These are phyloP conservation scores for Clunio marinus DNA, from an alignment of 2,888 invertebrate genomes.

Conservation along the genomic window DNA sequence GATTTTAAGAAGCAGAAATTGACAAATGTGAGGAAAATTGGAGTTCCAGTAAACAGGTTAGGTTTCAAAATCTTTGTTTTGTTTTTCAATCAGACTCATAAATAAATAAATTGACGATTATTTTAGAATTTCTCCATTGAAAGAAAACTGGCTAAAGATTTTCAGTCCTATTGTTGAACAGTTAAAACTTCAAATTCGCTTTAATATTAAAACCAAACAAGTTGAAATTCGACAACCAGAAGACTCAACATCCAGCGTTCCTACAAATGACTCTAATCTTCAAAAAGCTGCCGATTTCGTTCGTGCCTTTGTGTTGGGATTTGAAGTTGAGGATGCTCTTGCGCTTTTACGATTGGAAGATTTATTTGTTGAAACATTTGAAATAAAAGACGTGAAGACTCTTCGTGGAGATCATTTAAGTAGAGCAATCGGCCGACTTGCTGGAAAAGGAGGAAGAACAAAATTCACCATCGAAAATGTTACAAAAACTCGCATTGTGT, in stretches of 20 bases:
- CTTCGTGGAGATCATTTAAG: conserved; percentile 92
- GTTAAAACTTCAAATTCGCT: conserved; percentile 86
- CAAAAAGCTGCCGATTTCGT: conserved; percentile 99
- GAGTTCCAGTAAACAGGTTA: conserved; percentile 84
- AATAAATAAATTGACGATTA: no score
- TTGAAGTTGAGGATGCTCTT: conserved; percentile 94
- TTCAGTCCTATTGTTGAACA: conserved; percentile 95
- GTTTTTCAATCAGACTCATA: no score
- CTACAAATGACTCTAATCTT: conserved; percentile 80
- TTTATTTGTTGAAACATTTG: conserved; percentile 93
- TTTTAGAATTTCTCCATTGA: conserved; percentile 80
- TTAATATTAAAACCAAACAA: conserved; percentile 85
- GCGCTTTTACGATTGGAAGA: conserved; percentile 93
- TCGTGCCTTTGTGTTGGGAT: conserved; percentile 90
- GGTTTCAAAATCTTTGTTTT: background rate
- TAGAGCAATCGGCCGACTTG: conserved; percentile 87
- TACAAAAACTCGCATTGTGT: conserved; percentile 94
- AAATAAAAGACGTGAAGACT: conserved; percentile 94
- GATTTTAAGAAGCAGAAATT: conserved; percentile 19
- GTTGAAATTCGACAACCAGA: conserved; percentile 73
- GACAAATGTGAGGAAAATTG: conserved; percentile 57
- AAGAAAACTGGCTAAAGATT: conserved; percentile 96
- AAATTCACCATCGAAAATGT: conserved; percentile 99
- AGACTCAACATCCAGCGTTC: conserved; percentile 54
- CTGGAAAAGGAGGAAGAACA: conserved; percentile 95